Base-by-base conservation (phyloP, 2,113 vertebrate genomes). In the Antennarius striatus region DNA sequence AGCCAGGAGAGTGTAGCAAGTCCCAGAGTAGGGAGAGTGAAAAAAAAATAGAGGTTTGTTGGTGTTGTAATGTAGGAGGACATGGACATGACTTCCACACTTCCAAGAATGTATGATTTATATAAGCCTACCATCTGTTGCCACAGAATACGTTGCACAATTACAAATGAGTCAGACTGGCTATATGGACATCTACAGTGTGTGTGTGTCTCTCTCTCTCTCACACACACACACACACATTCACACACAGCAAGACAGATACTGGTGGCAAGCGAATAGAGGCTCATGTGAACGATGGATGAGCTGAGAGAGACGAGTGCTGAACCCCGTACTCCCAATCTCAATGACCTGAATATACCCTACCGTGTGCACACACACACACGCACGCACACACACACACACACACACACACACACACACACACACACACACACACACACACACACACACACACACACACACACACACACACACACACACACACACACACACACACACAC, bases 281-380 rank as follows among this genome's bases (percentile, higher is more conserved):
- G 68, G 79, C 82, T 91, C 84, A 82, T 76, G 73, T 86, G 81
- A 79, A 88, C 83, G 82, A 91, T 89, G 87, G 76, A 91, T 86
- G 90, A 89, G 84, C 85, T 83, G 84, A 86, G 49, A 67, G 73
- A 84, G 74, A 71, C 52, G 80, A 63, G 67, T 10, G 14, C 72
- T 85, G 87, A 90, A 86, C 84, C 86, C 47, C 71, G 83, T 77
- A 82, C 80, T 83, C 73, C 66, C 68, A 61, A 71, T 63, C 59
- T 68, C 22, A 67, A 56, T 83, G 85, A 81, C 85, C 89, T 80
- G 80, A 86, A 73, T 77, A 73, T 29, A 82, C 77, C 62, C 70
- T 22, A 46, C 13, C 51, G 46, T 8, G 22, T 54, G 16, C 51
- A 56, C 65, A 52, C 61, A 50, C 51, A 51, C 10, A 61, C 43